Conservation (phyloP, 2,113 vertebrate species). For the Morone chrysops region DNA sequence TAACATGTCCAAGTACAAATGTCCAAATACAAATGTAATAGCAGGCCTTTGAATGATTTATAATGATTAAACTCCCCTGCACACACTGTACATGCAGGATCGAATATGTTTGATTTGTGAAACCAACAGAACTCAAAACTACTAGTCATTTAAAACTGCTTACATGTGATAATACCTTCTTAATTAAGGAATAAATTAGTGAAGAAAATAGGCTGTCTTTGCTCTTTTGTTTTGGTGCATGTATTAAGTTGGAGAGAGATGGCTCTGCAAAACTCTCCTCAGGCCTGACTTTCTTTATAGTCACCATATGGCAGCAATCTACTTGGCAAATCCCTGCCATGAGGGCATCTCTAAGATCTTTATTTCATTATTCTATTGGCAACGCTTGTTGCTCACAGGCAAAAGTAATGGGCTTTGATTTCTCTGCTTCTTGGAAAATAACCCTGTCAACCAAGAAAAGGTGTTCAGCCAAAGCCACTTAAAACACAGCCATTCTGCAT, state of each 20-base stretch:
- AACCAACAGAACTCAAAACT: not conserved
- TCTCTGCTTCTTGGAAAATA: slow-evolving; percentile 47
- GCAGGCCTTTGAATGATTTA: too few relatives aligned
- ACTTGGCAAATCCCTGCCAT: slow-evolving; percentile 7
- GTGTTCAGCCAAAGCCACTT: slow-evolving; percentile 55
- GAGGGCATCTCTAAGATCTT: not conserved
- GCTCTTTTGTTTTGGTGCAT: not conserved
- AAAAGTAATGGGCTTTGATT: too few relatives aligned
- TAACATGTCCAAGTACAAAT: too few relatives aligned
- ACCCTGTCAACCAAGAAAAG: slow-evolving; percentile 46
- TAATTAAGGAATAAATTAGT: not conserved
- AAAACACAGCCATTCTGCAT: slow-evolving; percentile 31
- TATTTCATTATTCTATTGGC: slow-evolving; percentile 24
- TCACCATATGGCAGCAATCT: slow-evolving; percentile 26
- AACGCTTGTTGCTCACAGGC: not conserved
- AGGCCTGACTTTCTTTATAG: slow-evolving; percentile 15
- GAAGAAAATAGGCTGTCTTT: not conserved
- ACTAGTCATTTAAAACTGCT: not conserved
- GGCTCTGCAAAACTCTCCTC: too few relatives aligned
- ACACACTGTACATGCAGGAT: too few relatives aligned
- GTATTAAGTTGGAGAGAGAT: not conserved
- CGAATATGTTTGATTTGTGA: not conserved
- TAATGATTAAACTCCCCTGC: too few relatives aligned
- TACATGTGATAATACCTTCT: too few relatives aligned
- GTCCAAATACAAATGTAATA: too few relatives aligned